phyloP scores from a whole-genome alignment of 2,797 vertebrate species.

The Pempheris klunzingeri region DNA sequence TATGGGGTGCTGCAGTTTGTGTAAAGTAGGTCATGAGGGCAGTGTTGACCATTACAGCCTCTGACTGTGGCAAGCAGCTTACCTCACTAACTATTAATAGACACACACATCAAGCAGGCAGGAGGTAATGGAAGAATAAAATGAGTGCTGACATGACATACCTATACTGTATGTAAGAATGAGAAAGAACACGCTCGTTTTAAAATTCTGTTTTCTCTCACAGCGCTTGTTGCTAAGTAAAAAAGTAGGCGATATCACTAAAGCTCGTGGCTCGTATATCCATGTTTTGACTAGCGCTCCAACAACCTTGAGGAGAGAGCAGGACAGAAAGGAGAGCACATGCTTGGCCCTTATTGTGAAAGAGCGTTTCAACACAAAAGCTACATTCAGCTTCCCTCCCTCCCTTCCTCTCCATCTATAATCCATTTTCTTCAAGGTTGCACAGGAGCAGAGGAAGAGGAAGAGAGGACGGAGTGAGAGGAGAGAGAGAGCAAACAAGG shows the following conservation, averaged over 20 bases:
- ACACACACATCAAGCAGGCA: constrained; percentile 30
- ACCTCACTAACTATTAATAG: constrained; percentile 60
- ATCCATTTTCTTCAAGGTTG: constrained; percentile 66
- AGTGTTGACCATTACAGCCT: constrained; percentile 63
- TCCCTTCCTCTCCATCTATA: constrained; percentile 30
- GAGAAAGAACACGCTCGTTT: not conserved
- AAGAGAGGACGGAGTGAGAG: constrained; percentile 19
- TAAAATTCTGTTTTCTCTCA: not conserved
- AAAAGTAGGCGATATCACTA: not conserved
- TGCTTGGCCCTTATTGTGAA: constrained; percentile 19
- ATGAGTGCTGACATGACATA: constrained; percentile 11
- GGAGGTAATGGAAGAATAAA: constrained; percentile 17
- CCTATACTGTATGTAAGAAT: not conserved
- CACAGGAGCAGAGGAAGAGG: constrained; percentile 17
- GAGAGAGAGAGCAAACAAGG: not conserved
- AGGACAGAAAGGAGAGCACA: not conserved
- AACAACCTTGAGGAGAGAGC: not conserved
- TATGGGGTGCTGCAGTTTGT: constrained; percentile 21
- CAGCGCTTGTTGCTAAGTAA: not conserved
- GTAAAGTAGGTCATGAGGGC: constrained; percentile 73
- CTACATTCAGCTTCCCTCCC: constrained; percentile 4
- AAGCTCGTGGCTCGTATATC: not conserved
- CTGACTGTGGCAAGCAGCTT: constrained; percentile 67
- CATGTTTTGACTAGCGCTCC: not conserved
- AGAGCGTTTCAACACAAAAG: constrained; percentile 41